Evolutionary conservation across 2,113 vertebrate species (phyloP).

Genomic region (Hippolais icterina): DNA sequence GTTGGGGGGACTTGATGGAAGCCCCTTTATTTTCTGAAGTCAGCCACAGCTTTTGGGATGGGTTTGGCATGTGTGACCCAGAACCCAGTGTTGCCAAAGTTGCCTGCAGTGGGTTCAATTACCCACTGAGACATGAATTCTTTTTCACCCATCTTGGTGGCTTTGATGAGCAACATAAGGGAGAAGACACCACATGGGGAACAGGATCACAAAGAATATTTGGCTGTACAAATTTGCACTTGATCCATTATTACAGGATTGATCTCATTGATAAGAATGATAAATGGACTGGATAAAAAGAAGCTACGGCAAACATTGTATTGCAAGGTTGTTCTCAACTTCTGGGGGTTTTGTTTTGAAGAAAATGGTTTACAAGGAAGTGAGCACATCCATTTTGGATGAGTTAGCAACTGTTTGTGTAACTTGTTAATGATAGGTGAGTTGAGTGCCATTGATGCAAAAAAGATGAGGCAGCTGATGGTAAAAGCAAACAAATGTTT

Average conservation of each 20-base stretch:
- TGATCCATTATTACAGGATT: not conserved
- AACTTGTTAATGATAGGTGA: not conserved
- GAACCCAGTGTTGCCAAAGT: not conserved
- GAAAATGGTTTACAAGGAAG: not conserved
- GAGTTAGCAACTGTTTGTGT: not conserved
- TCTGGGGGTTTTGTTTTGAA: not conserved
- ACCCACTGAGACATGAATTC: not conserved
- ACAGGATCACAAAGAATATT: not conserved
- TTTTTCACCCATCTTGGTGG: not conserved
- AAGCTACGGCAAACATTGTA: not conserved
- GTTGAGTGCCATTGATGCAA: not conserved
- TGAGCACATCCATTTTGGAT: not conserved
- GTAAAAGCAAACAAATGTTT: not conserved
- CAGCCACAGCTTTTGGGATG: not conserved
- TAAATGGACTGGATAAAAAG: not conserved
- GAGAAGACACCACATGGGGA: not conserved
- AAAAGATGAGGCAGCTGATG: not conserved
- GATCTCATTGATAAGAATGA: not conserved
- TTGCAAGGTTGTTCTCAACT: not conserved
- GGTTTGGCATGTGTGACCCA: not conserved
- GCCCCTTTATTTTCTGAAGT: not conserved
- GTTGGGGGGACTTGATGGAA: not conserved
- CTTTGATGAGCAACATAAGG: not conserved
- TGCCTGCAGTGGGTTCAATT: not conserved
- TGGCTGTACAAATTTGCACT: not conserved